Evolutionary conservation across 2,888 invertebrate genomes (phyloP), one percentile per base, ranked within the genome.

Genomic region (Ligdia adustata): DNA sequence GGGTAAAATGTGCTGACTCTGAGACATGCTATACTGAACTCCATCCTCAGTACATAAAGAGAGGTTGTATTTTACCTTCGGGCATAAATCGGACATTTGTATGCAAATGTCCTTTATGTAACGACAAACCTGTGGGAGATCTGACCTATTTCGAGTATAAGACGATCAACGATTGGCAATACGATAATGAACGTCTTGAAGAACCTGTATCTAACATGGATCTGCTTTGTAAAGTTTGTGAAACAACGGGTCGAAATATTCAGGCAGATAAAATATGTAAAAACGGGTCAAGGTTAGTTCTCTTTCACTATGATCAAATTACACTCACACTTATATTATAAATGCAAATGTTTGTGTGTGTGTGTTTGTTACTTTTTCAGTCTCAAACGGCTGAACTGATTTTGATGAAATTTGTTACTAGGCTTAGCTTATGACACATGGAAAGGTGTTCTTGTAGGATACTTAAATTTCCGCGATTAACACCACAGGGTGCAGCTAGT

Each of bases 61-160:
- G 85, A 49, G 84, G 81, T 29, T 85, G 87, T 65, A 44, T 68
- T 14, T 47, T 68, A 52, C 72, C 69, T 60, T 64, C 57, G 14
- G 65, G 62, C 51, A 27, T 78, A 45, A 82, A 80, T 47, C 72
- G 70, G 55, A 82, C 79, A 47, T 82, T 82, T 64, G 60, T 72
- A 59, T 87, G 86, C 64, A 85, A 81, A 68, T 87, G 86, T 56
- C 80, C 76, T 24, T 57, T 85, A 20, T 85, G 86, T 58, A 85
- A 85, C 61, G 77, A 83, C 60, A 84, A 82, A 64, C 73, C 80
- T 45, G 67, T 71, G 9, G 54, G 62, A 34, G 74, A 79, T 32
- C 37, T 51, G 40, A 53, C 59, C 39, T 72, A 72, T 64, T 84
- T 77, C 55, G 66, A 73, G 27, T 86, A 84, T 60, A 64, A 56